These are phyloP conservation scores for Hipposideros larvatus DNA, from an alignment of 2,797 vertebrate genomes.

Conservation along the genomic window DNA sequence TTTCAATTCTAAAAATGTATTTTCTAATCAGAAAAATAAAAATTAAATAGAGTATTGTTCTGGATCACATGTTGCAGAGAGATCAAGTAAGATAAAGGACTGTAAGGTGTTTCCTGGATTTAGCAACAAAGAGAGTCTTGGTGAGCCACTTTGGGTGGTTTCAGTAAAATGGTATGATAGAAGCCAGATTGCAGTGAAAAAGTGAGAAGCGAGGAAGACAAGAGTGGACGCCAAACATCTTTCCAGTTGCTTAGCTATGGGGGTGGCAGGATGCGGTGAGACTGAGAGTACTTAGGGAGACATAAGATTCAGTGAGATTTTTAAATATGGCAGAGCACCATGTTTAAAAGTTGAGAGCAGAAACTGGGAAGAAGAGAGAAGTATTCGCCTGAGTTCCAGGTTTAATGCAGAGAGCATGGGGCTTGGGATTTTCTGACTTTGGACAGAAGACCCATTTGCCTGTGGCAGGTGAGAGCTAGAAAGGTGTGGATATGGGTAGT, in stretches of 20 bases:
- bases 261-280: neutral
- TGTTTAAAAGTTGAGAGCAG: constrained; percentile 3
- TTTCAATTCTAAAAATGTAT: neutral
- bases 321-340: neutral
- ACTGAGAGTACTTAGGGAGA: neutral
- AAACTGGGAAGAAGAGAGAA: neutral
- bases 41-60: neutral
- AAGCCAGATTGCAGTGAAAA: constrained; percentile 1
- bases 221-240: neutral
- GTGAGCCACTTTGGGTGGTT: neutral
- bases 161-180: constrained; percentile 21
- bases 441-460: neutral
- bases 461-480: neutral
- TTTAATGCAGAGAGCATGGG: neutral
- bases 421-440: neutral
- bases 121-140: neutral
- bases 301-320: neutral
- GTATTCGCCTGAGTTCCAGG: neutral
- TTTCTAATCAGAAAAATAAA: constrained; percentile 45
- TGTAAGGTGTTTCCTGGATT: neutral
- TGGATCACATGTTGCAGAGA: neutral
- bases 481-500: neutral
- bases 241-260: neutral
- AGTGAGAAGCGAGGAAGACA: neutral
- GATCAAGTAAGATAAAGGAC: neutral